phyloP scores from a whole-genome alignment of 2,888 invertebrate genomes.

The Pollenia amentaria region DNA sequence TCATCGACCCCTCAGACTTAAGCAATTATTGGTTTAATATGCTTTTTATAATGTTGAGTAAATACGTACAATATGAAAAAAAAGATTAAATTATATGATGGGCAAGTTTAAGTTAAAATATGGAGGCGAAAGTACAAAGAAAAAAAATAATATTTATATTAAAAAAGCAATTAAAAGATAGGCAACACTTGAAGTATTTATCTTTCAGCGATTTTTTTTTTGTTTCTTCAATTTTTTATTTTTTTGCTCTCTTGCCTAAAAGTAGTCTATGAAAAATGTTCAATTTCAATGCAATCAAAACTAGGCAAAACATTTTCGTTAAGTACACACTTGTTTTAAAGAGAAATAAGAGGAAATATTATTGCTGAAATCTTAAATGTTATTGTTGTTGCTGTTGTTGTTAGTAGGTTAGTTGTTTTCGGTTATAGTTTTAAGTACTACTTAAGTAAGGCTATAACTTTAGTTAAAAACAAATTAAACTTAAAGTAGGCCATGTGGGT shows the following conservation, averaged over 20 bases:
- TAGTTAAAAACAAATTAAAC: constrained; percentile 6
- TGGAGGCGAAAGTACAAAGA: constrained; percentile 6
- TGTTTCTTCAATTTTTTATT: background rate
- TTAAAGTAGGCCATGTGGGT: constrained; percentile 40
- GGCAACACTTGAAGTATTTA: constrained; percentile 60
- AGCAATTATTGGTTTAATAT: constrained; percentile 74
- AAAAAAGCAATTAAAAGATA: constrained; percentile 73
- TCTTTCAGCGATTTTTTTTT: background rate
- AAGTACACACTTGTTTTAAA: constrained; percentile 9
- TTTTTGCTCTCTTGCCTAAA: constrained; percentile 7
- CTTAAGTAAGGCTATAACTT: constrained; percentile 45
- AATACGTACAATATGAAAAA: constrained; percentile 58
- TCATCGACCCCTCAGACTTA: constrained; percentile 72
- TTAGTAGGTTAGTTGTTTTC: background rate
- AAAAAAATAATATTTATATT: constrained; percentile 10
- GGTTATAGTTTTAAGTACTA: constrained; percentile 20
- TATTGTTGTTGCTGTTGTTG: background rate
- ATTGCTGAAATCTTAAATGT: background rate
- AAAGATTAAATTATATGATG: constrained; percentile 47
- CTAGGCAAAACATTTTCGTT: constrained; percentile 8
- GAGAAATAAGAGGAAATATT: background rate
- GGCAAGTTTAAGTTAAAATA: constrained; percentile 17
- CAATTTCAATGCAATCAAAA: constrained; percentile 42
- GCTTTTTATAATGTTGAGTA: constrained; percentile 70
- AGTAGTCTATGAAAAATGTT: constrained; percentile 42